A percentile compares a stretch with the other conserved stretches of the same genome.
Conservation (phyloP, 92 coral and sea anemone genomes). For the Parazoanthus swiftii region DNA sequence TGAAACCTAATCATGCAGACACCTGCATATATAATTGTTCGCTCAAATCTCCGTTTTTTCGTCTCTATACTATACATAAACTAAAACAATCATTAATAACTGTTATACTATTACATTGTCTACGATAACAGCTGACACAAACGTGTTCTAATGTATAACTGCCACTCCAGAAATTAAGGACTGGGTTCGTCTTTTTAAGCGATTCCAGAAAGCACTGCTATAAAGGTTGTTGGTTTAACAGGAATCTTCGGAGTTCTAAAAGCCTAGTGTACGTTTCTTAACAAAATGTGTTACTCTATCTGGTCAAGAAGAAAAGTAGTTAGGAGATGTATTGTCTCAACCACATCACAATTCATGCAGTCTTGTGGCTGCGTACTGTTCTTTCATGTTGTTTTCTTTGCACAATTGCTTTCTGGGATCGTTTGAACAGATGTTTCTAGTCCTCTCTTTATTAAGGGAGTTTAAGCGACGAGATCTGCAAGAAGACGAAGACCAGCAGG, state of each 20-base stretch:
- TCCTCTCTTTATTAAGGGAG: neutral
- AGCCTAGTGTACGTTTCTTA: too few species aligned
- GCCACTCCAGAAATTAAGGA: neutral
- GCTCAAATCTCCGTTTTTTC: neutral
- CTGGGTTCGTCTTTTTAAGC: neutral
- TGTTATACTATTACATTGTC: too few species aligned
- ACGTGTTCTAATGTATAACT: neutral
- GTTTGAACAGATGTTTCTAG: neutral
- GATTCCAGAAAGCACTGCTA: neutral
- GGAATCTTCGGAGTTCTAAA: too few species aligned
- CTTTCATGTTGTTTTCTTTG: neutral
- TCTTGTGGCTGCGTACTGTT: neutral
- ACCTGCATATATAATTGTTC: neutral
- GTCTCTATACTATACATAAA: neutral
- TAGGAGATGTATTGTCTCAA: too few species aligned
- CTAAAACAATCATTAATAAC: too few species aligned
- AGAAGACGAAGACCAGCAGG: neutral
- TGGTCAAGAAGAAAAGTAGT: too few species aligned
- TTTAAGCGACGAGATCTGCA: neutral
- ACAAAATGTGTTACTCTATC: too few species aligned
- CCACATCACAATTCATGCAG: too few species aligned
- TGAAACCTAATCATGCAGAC: neutral
- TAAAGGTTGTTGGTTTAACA: too few species aligned
- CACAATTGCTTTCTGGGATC: neutral
- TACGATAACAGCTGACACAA: neutral